These are phyloP conservation scores for Rynchops niger DNA, from an alignment of 2,113 vertebrate species.

Conservation along the genomic window DNA sequence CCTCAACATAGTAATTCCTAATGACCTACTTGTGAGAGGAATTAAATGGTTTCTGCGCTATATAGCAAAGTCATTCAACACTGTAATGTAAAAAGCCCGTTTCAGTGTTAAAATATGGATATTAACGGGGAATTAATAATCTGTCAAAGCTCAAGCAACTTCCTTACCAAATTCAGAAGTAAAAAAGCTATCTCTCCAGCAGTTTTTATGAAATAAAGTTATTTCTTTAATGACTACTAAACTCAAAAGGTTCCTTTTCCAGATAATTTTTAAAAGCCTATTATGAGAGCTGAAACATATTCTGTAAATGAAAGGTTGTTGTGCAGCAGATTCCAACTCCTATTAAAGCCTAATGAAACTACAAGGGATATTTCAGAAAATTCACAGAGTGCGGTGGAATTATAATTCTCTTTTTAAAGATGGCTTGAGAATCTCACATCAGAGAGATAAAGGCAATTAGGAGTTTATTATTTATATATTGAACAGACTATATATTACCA, in stretches of 20 bases:
- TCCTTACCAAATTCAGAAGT: neutral
- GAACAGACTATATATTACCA: neutral
- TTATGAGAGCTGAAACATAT: neutral
- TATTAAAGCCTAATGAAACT: conserved; percentile 16
- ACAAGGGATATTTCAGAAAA: conserved; percentile 4
- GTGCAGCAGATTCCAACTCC: neutral
- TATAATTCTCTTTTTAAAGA: neutral
- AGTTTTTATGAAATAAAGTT: neutral
- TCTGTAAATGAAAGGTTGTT: neutral
- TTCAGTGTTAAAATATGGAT: neutral
- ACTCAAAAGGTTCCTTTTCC: neutral
- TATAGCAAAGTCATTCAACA: neutral
- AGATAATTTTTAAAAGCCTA: neutral
- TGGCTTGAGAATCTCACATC: neutral
- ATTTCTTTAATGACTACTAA: neutral
- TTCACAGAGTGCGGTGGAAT: neutral
- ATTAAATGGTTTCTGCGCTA: neutral
- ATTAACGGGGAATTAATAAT: neutral
- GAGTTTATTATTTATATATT: neutral
- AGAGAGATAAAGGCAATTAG: neutral
- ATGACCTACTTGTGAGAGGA: neutral
- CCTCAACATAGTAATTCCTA: neutral
- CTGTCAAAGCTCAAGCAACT: neutral
- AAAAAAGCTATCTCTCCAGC: neutral
- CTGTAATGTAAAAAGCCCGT: neutral